These are phyloP conservation scores for Nemotelus pantherinus DNA, from an alignment of 2,888 invertebrate species.

Conservation along the genomic window DNA sequence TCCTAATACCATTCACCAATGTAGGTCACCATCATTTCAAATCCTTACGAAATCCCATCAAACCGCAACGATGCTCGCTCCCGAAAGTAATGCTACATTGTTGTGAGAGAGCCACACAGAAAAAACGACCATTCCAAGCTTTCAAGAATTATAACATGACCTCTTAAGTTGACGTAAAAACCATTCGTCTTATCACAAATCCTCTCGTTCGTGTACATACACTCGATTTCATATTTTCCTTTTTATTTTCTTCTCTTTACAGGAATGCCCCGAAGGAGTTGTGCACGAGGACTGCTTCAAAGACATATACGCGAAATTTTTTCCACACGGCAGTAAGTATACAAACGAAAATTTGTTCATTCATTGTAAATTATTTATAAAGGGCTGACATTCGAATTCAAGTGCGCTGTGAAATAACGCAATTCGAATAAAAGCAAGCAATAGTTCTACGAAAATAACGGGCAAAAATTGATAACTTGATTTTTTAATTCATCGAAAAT, in stretches of 20 bases:
- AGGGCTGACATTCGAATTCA: background rate
- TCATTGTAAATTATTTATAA: background rate
- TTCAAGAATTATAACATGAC: background rate
- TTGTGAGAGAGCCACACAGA: background rate
- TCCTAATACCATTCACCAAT: no score
- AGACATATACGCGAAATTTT: slow-evolving; percentile 97
- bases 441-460: no score
- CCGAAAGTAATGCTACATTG: background rate
- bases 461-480: no score
- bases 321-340: slow-evolving; percentile 96
- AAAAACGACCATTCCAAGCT: background rate
- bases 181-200: background rate
- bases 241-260: slow-evolving; percentile 62
- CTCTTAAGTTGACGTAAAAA: background rate
- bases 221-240: background rate
- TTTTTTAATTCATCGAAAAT: no score
- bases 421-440: no score
- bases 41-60: no score
- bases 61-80: no score
- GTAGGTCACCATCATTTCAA: no score
- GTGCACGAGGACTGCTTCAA: slow-evolving; percentile 98
- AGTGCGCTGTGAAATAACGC: no score
- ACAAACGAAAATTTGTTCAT: slow-evolving; percentile 9
- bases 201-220: background rate
- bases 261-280: slow-evolving; percentile 97